Evolutionary conservation across 2,113 vertebrate species (phyloP), one percentile per base, ranked within the genome.

Genomic region (Spizaetus ornatus): DNA sequence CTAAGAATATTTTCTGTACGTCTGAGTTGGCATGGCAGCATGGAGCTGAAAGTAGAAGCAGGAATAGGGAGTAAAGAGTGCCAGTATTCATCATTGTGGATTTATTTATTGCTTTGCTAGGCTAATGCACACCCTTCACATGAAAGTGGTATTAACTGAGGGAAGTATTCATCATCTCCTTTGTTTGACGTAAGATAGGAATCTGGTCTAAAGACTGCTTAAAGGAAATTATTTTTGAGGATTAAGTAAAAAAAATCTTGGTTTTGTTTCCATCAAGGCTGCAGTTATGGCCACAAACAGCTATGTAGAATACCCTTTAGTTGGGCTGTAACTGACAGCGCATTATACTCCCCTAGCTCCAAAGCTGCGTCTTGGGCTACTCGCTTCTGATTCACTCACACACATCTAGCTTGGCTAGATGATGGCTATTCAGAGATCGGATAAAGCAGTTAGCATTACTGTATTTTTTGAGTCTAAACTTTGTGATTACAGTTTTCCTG

Each of bases 401-500:
- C 36, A 17, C 77, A 58, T 91, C 85, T 73, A 95, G 52, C 79
- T 96, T 47, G 36, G 36, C 36, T 36, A 36, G 36, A 7, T 40
- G 85, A n/a, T 69, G 80, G 45, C 88, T 97, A 84, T 92, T 90
- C 86, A 86, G 95, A 96, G 92, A 91, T 55, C n/a, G 63, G 80
- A 86, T 90, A 89, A 81, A 82, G 34, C 85, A 73, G 71, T 88
- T 82, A 84, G 82, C 50, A 82, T 95, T 70, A 29, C 93, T 93
- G 7, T 50, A 65, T 82, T 86, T 79, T 93, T 95, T 73, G 25
- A 89, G 71, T 47, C 91, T 96, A 97, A 98, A 97, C 36, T 79
- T 91, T 77, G 67, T 95, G 92, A 95, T 97, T 97, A 95, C 62
- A 90, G 59, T 97, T 97, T 94, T 97, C 87, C 95, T 94, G 62